Base-by-base conservation (phyloP, 2,888 invertebrate genomes). In the Andrena flavipes region DNA sequence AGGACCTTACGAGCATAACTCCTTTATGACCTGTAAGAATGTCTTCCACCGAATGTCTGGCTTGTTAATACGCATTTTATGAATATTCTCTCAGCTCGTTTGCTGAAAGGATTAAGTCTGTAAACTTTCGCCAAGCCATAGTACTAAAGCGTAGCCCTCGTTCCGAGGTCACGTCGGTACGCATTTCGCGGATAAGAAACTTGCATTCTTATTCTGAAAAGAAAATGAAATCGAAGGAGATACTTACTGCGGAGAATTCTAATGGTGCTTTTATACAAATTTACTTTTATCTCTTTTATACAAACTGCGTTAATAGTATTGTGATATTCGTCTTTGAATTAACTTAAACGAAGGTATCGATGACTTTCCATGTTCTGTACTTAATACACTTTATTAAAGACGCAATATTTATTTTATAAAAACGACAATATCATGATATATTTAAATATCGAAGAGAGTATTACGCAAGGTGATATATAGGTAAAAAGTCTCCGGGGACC, bases 1-100 rank as follows among this genome's bases (percentile, higher is more conserved):
- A 88, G 81, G 89, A 84, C 51, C 82, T 75, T 54, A 84, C 88
- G 26, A 88, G 89, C 74, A 89, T 91, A 71, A 90, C 91, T 62
- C 86, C 86, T 13, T 82, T 89, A 75, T 89, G 70, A 87, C 59
- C 69, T 80, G 62, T 54, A 71, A 70, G 65, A 76, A 20, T 30
- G 10, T 60, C 0, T 63, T 20, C 63, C 42, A 35, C 10, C 2
- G 48, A 48, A 60, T 49, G 35, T 49, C 49, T 48, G 0, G 20
- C 16, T 8, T 77, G 60, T 60, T 23, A 23, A 56, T 20, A 51
- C 30, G 33, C 10, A 48, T 63, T 42, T 42, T 42, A 42, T 1
- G 42, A 42, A 16, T 42, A 48, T 10, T 8, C 20, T 8, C 54
- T 20, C 51, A 51, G 20, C 20, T 8, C 0, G 23, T n/a, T 13